Conservation (phyloP, 2,797 vertebrate genomes). For the Acanthurus leucopareius region DNA sequence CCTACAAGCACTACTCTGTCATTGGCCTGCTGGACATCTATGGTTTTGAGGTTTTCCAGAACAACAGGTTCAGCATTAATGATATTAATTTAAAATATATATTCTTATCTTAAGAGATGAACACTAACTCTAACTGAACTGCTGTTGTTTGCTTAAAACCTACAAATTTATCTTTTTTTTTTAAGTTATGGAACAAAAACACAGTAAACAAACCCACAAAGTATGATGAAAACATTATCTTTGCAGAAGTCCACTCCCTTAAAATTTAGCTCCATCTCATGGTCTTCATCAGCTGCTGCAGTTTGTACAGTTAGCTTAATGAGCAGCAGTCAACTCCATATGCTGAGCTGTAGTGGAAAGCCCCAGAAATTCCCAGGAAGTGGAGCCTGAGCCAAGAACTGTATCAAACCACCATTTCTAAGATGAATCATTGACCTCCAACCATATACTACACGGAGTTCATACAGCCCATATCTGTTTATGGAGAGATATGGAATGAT, state of each 20-base stretch:
- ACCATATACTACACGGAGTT: background rate
- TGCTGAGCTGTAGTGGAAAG: background rate
- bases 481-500: background rate
- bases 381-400: background rate
- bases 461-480: background rate
- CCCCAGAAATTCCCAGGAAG: background rate
- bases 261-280: background rate
- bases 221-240: too few species aligned
- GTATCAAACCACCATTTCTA: background rate
- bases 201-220: background rate
- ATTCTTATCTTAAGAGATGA: background rate
- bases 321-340: background rate
- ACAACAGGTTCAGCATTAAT: conserved; percentile 90
- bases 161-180: background rate
- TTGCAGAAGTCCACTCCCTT: background rate
- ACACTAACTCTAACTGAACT: background rate
- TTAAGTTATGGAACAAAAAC: background rate
- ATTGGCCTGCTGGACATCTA: conserved; percentile 98
- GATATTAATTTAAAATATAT: background rate
- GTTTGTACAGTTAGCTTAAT: background rate
- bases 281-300: background rate
- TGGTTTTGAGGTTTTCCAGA: conserved; percentile 98
- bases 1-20: conserved; percentile 88
- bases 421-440: background rate
- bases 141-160: background rate